Conservation (phyloP, 1,140 invertebrate genomes). For the Drosophila aff. region DNA sequence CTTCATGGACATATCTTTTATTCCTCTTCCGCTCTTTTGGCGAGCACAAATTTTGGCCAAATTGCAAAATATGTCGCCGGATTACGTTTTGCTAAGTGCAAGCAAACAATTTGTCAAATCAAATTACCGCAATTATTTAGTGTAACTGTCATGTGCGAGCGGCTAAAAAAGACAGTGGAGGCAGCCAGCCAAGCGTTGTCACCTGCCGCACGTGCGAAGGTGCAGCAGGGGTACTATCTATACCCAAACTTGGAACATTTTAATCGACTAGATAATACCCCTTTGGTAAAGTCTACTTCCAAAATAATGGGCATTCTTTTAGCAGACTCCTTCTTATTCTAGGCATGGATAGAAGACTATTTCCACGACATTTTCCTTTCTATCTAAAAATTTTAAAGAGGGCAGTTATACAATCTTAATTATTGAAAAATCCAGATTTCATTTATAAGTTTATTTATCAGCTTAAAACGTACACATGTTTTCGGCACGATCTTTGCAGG, state of each 20-base stretch:
- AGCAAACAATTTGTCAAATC: conserved; percentile 78
- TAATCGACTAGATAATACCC: background rate
- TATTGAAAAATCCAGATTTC: background rate
- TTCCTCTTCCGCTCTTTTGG: conserved; percentile 50
- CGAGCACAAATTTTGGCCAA: conserved; percentile 41
- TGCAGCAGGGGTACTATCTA: conserved; percentile 13
- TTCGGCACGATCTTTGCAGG: background rate
- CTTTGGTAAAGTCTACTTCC: background rate
- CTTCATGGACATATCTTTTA: conserved; percentile 21
- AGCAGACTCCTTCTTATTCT: background rate
- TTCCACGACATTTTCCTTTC: background rate
- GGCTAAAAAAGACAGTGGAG: conserved; percentile 1
- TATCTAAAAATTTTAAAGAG: background rate
- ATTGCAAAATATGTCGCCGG: conserved; percentile 62
- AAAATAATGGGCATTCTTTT: background rate
- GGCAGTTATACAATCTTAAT: background rate
- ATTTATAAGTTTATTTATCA: no score
- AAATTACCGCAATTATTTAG: conserved; percentile 74
- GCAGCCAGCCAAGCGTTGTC: conserved; percentile 64
- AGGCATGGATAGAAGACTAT: background rate
- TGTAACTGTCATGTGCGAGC: conserved; percentile 54
- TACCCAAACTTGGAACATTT: background rate
- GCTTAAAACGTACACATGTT: no score
- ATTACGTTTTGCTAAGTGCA: conserved; percentile 64
- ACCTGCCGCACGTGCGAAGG: conserved; percentile 54